phyloP scores from a whole-genome alignment of 2,113 vertebrate species.

The Saccopteryx bilineata region DNA sequence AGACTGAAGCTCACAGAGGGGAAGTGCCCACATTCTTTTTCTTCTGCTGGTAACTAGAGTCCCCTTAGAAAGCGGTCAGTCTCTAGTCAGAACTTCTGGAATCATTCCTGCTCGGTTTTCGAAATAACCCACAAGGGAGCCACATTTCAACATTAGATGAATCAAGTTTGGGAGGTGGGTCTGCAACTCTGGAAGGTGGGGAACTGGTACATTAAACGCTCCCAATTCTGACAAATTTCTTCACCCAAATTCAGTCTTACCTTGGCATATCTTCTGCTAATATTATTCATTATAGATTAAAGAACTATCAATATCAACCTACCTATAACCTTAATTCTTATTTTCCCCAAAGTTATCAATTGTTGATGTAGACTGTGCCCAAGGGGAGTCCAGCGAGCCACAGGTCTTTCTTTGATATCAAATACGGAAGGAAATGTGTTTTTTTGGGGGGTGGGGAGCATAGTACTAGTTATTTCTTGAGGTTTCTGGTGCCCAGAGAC shows the following conservation, averaged over 20 bases:
- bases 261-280: background rate
- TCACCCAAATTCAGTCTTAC: background rate
- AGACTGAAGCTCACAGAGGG: background rate
- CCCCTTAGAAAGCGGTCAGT: background rate
- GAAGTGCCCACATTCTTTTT: background rate
- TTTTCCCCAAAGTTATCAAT: background rate
- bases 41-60: background rate
- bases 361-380: background rate
- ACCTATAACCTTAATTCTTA: background rate
- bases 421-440: background rate
- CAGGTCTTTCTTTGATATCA: background rate
- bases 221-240: background rate
- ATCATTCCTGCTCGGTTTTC: background rate
- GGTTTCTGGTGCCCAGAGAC: background rate
- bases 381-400: background rate
- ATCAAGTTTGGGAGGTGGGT: background rate
- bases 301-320: background rate
- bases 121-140: background rate
- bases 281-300: background rate
- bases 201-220: background rate
- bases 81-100: background rate
- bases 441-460: fast-evolving
- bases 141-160: background rate
- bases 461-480: constrained; percentile 6
- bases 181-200: background rate